These are phyloP conservation scores for Oncopeltus fasciatus DNA, from an alignment of 1,140 invertebrate species.

Conservation along the genomic window DNA sequence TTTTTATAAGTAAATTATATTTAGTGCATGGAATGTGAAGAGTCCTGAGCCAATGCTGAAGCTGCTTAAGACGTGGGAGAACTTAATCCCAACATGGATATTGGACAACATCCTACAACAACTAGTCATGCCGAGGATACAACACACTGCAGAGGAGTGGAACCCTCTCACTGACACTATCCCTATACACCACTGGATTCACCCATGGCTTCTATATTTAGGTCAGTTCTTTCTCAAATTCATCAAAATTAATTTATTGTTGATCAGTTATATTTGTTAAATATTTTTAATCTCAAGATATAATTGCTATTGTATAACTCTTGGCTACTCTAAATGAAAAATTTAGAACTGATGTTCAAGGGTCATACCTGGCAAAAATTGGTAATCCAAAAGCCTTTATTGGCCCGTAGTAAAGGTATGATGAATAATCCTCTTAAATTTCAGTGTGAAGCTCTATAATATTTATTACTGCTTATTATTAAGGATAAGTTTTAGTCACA, in stretches of 20 bases:
- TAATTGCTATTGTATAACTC: too few species aligned
- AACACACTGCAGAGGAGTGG: slow-evolving; percentile 74
- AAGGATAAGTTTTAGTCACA: too few species aligned
- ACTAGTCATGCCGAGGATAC: slow-evolving; percentile 62
- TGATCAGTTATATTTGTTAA: slow-evolving; percentile 21
- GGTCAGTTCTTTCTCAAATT: slow-evolving; percentile 36
- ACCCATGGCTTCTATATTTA: slow-evolving; percentile 82
- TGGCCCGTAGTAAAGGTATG: too few species aligned
- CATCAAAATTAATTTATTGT: slow-evolving; percentile 16
- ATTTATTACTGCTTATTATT: too few species aligned
- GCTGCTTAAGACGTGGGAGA: slow-evolving; percentile 67
- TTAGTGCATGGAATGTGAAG: slow-evolving; percentile 13
- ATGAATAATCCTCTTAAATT: too few species aligned
- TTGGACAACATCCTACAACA: slow-evolving; percentile 68
- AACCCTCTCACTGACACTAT: slow-evolving; percentile 85
- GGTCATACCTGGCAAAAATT: too few species aligned
- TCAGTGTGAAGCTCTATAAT: too few species aligned
- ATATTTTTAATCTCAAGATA: too few species aligned
- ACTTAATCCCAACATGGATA: slow-evolving; percentile 68
- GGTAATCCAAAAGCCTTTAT: too few species aligned
- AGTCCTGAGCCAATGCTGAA: slow-evolving; percentile 57
- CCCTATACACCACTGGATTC: slow-evolving; percentile 90
- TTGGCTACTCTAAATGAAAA: too few species aligned
- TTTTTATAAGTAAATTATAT: too few species aligned
- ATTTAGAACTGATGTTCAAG: too few species aligned